phyloP scores from a whole-genome alignment of 2,888 invertebrate species.

The Eurois occulta region DNA sequence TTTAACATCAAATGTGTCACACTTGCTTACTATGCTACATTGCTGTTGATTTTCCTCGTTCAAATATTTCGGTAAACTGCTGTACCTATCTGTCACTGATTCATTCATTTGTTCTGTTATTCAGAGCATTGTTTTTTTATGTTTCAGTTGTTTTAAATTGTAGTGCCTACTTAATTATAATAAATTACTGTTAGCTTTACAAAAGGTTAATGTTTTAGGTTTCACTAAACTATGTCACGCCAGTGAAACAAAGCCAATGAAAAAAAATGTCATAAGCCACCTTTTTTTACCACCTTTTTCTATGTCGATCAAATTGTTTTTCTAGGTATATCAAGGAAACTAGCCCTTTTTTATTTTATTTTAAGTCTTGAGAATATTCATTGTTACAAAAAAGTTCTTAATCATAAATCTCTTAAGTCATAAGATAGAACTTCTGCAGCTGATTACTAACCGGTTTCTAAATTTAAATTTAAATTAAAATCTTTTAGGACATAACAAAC shows the following conservation, averaged over 20 bases:
- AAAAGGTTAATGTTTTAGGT: conserved; percentile 5
- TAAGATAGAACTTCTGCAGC: background rate
- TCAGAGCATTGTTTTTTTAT: conserved; percentile 35
- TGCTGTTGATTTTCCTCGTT: conserved; percentile 41
- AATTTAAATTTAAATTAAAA: background rate
- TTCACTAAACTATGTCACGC: background rate
- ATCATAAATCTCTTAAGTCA: background rate
- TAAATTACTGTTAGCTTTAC: conserved; percentile 9
- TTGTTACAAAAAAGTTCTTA: background rate
- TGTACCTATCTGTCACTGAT: conserved; percentile 28
- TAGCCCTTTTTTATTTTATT: too few relatives aligned
- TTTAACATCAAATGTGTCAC: conserved; percentile 35
- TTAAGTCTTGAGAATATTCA: too few relatives aligned
- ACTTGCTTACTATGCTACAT: background rate
- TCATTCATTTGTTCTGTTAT: conserved; percentile 37
- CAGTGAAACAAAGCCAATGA: background rate
- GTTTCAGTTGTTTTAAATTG: conserved; percentile 16
- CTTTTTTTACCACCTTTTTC: background rate
- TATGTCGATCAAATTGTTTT: background rate
- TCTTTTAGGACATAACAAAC: background rate
- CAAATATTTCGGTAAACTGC: conserved; percentile 19
- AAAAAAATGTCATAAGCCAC: background rate
- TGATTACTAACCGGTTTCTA: background rate
- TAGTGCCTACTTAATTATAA: background rate
- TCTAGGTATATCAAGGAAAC: too few relatives aligned